These are phyloP conservation scores for Gerris lacustris DNA, from an alignment of 2,888 invertebrate species.

Conservation along the genomic window DNA sequence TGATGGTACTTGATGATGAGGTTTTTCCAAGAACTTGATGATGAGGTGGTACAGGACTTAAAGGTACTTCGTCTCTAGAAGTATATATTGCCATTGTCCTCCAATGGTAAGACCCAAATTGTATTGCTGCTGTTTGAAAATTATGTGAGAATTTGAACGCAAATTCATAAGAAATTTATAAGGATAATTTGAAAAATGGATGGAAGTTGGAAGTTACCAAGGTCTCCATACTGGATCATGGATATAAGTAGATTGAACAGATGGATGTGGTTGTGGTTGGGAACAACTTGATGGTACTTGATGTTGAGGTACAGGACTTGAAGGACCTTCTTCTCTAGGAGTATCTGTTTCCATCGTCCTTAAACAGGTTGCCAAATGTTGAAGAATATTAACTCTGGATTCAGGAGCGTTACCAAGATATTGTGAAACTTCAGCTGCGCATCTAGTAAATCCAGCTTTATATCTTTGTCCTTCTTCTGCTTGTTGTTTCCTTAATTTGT, in stretches of 20 bases:
- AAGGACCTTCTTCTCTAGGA: constrained; percentile 13
- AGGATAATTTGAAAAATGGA: not conserved
- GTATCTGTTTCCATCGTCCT: constrained; percentile 30
- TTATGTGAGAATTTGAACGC: too few relatives aligned
- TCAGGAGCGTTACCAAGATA: constrained; percentile 42
- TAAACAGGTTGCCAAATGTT: constrained; percentile 42
- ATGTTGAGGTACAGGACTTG: constrained; percentile 16
- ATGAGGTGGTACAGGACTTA: not conserved
- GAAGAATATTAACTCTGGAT: constrained; percentile 44
- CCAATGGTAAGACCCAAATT: too few relatives aligned
- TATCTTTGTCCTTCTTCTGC: constrained; percentile 41
- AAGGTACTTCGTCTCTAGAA: too few relatives aligned
- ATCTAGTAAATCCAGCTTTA: constrained; percentile 46
- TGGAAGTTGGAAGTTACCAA: constrained; percentile 24
- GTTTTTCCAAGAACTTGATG: constrained; percentile 21
- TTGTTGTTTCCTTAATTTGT: constrained; percentile 35
- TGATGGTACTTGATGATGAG: constrained; percentile 20
- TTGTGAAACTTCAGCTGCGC: constrained; percentile 47
- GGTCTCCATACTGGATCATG: constrained; percentile 30
- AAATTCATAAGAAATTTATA: not conserved
- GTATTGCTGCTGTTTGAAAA: too few relatives aligned
- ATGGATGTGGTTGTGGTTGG: constrained; percentile 36
- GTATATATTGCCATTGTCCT: too few relatives aligned
- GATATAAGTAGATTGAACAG: not conserved
- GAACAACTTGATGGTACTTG: constrained; percentile 33